Base-by-base conservation (phyloP, 2,888 invertebrate species). In the Drosophila prostipennis region DNA sequence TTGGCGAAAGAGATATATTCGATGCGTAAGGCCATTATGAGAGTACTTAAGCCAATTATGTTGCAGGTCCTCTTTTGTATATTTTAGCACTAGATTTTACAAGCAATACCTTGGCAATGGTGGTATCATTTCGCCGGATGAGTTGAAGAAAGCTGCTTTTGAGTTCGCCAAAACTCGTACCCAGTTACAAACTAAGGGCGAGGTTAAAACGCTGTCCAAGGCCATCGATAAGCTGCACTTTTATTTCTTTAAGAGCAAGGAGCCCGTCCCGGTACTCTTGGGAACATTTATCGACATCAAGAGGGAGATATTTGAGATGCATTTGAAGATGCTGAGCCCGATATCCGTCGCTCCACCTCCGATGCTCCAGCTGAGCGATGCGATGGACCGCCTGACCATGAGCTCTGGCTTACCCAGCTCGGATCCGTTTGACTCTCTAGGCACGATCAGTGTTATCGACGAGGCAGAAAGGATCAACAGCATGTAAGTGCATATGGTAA, bases 1-100 rank as follows among this genome's bases (percentile, higher is more conserved):
- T 32, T 5, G 11, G 39, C 8, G 11, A 49, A 0, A 40, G n/a
- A 6, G 80, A 86, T 51, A 46, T 55, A 11, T 86, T 54, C 36
- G 48, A 72, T n/a, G 37, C 83, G 80, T 81, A 69, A 34, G 78
- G 6, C 0, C 10, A 10, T 8, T n/a, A 13, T 16, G 5, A 5
- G 8, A 34, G n/a, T 7, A 2, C 0, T 4, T 13, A 11, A 13
- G 11, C 8, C 0, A 4, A 8, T 19, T 16, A 10, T 32, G 16
- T 10, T 10, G 1, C 6, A 40, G 26, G 0, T 26, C 26, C 26
- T 26, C 3, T 2, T 2, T 0, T 39, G 6, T 10, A n/a, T 34
- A 7, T 48, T 19, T 3, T 26, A 72, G 70, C 13, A n/a, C 10
- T 39, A 14, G 34, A 8, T 59, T 69, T 1, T 14, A 32, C 7